Evolutionary conservation across 2,888 invertebrate genomes (phyloP), one percentile per base, ranked within the genome.

Genomic region (Platynereis dumerilii): DNA sequence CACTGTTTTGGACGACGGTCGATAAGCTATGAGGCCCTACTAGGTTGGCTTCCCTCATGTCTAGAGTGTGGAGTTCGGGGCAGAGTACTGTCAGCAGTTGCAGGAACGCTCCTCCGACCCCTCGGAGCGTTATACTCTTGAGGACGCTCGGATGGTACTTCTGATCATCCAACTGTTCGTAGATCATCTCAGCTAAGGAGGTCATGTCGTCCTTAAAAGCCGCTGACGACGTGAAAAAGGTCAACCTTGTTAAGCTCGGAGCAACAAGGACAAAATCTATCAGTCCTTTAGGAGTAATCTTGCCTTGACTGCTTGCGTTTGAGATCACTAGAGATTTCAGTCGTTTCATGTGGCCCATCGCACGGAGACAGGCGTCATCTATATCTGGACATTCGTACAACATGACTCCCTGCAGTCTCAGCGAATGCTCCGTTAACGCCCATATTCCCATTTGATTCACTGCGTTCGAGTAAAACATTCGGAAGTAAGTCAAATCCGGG

Each of bases 61-160:
- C 65, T 2, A 70, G 60, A 3, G 57, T 48, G 15, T 58, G 64
- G 15, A 67, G 53, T 22, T 64, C 56, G 20, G 70, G 69, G 44
- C 70, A 70, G 26, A 70, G 67, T 12, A 69, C 67, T 10, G 68
- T 67, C n/a, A 68, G 53, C 1, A 70, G 59, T 22, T 63, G 64
- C 29, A 70, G 44, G 53, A 68, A 70, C n/a, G 57, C 54, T 5
- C 70, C 65, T 39, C 68, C 69, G 2, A 68, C 60, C 17, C 70
- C 70, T 20, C 61, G 58, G 28, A 68, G 44, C 2, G 58, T 62
- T 10, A 70, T 52, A 20, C 58, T 52, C 39, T 64, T 42, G 15
- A 70, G 22, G 15, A 28, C 56, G 34, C 60, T 70, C n/a, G 69
- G 61, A 17, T 26, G 45, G 20, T 45, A 57, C n/a, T 15, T 2